Conservation (phyloP, 2,888 invertebrate genomes). For the Dicyrtoma fusca region DNA sequence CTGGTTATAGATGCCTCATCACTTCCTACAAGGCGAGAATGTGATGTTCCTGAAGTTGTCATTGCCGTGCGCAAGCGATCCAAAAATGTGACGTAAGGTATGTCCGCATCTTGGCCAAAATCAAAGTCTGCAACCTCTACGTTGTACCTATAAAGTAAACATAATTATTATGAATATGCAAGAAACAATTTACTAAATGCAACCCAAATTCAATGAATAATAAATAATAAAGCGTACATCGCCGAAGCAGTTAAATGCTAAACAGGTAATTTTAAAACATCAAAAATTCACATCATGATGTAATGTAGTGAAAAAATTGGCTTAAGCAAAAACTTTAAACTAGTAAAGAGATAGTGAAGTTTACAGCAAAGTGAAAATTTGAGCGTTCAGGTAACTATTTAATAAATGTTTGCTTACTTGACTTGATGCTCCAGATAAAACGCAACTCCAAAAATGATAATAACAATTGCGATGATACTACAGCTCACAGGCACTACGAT, state of each 20-base stretch:
- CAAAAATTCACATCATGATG: no score
- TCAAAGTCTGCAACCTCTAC: slow-evolving; percentile 91
- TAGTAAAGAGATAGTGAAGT: no score
- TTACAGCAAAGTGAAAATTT: not conserved
- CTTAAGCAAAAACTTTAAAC: not conserved
- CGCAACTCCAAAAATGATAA: slow-evolving; percentile 84
- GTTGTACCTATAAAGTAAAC: slow-evolving; percentile 66
- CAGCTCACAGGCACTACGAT: slow-evolving; percentile 85
- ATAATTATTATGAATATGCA: slow-evolving; percentile 20
- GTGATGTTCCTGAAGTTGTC: slow-evolving; percentile 39
- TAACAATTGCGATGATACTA: slow-evolving; percentile 76
- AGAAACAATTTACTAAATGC: not conserved
- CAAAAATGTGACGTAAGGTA: slow-evolving; percentile 84
- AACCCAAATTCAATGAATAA: not conserved
- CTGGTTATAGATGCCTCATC: slow-evolving; percentile 24
- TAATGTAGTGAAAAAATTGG: not conserved
- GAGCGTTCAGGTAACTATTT: no score
- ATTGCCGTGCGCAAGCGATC: slow-evolving; percentile 81
- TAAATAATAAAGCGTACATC: no score
- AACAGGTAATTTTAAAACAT: no score
- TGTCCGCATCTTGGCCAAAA: slow-evolving; percentile 78
- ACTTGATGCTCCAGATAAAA: slow-evolving; percentile 65
- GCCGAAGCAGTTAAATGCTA: no score
- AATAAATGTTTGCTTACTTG: slow-evolving; percentile 3
- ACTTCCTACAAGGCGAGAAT: slow-evolving; percentile 37